These are phyloP conservation scores for Myotis lucifugus DNA, from an alignment of 2,113 vertebrate species.

Conservation along the genomic window DNA sequence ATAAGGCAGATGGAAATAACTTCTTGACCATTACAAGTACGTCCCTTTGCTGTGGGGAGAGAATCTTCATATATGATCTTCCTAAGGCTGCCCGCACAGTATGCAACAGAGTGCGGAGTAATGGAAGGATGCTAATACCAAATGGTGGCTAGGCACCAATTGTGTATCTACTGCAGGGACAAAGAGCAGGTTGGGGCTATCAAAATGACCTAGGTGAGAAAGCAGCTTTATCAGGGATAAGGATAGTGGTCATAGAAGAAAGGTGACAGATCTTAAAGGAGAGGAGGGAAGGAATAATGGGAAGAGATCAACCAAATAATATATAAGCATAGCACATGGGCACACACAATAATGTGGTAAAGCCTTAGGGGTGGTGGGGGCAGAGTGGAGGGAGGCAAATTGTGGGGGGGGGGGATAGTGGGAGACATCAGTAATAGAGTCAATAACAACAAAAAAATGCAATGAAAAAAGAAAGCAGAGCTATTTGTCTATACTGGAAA, in stretches of 20 bases:
- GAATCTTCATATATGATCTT: not conserved
- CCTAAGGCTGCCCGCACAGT: not conserved
- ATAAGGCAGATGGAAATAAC: not conserved
- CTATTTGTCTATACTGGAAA: not conserved
- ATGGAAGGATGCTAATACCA: not conserved
- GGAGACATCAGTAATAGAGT: too few relatives aligned
- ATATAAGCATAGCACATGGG: too few relatives aligned
- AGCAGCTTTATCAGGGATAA: not conserved
- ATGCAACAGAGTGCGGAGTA: not conserved
- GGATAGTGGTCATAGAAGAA: not conserved
- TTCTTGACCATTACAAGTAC: not conserved
- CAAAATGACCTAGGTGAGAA: not conserved
- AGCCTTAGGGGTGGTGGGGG: too few relatives aligned
- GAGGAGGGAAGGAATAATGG: too few relatives aligned
- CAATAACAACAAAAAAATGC: too few relatives aligned
- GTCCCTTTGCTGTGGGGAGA: not conserved
- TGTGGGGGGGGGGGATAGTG: too few relatives aligned
- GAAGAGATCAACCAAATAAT: too few relatives aligned
- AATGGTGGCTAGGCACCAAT: not conserved
- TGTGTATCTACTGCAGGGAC: not conserved
- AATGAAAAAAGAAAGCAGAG: not conserved
- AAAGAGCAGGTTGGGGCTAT: not conserved
- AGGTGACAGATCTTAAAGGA: not conserved
- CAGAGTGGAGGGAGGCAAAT: too few relatives aligned
- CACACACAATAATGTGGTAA: too few relatives aligned